Conservation (phyloP, 2,888 invertebrate species). For the Drosophila monieri region DNA sequence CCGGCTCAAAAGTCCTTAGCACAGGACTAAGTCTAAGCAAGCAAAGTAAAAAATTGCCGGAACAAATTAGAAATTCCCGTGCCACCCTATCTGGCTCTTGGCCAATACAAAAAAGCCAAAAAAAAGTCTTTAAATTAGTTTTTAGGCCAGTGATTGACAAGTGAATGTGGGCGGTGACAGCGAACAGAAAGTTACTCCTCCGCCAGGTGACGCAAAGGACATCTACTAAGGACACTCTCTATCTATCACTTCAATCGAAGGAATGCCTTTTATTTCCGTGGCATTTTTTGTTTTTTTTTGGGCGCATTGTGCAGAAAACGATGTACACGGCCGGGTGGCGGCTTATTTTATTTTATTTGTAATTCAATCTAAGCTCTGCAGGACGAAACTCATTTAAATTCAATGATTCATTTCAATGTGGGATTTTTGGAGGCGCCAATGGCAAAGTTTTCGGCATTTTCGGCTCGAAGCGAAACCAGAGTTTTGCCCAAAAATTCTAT, state of each 20-base stretch:
- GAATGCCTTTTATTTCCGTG: background rate
- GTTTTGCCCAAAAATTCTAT: slow-evolving; percentile 53
- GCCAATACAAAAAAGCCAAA: background rate
- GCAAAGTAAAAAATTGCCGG: background rate
- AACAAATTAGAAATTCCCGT: background rate
- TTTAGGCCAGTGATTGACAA: slow-evolving; percentile 27
- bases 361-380: slow-evolving; percentile 13
- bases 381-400: slow-evolving; percentile 55
- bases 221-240: background rate
- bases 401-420: slow-evolving; percentile 56
- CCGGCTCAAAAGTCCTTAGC: background rate
- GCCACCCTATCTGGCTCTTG: background rate
- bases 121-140: slow-evolving; percentile 25
- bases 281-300: slow-evolving; percentile 14
- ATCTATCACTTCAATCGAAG: slow-evolving; percentile 1
- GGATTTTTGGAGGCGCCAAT: slow-evolving; percentile 14
- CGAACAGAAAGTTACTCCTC: background rate
- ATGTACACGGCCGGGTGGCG: too few relatives aligned
- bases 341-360: background rate
- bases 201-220: slow-evolving; percentile 1
- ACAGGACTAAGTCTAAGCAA: background rate
- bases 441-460: slow-evolving; percentile 33
- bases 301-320: slow-evolving; percentile 11
- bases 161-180: slow-evolving; percentile 2
- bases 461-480: slow-evolving; percentile 32